These are phyloP conservation scores for Mesorhabditis belari DNA, from an alignment of 2,888 invertebrate species.

Conservation along the genomic window DNA sequence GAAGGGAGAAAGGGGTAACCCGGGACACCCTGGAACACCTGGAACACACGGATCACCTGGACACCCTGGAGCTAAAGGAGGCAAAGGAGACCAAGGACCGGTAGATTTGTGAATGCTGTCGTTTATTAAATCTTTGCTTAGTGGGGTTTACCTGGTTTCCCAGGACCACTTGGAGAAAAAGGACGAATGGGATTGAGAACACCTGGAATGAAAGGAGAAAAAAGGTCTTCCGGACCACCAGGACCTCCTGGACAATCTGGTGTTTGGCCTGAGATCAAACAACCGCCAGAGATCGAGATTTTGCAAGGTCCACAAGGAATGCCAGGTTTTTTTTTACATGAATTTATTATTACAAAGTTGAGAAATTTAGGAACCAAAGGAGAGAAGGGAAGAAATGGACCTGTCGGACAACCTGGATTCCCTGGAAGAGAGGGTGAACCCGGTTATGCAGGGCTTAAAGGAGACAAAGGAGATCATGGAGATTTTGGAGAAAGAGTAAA, in stretches of 20 bases:
- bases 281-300: slow-evolving; percentile 46
- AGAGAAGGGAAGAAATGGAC: slow-evolving; percentile 46
- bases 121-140: background rate
- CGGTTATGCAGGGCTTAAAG: slow-evolving; percentile 46
- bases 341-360: too few species aligned
- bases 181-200: slow-evolving; percentile 46
- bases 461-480: slow-evolving; percentile 39
- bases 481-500: slow-evolving; percentile 34
- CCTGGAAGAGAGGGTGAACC: slow-evolving; percentile 44
- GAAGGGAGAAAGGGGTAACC: slow-evolving; percentile 39
- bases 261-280: slow-evolving; percentile 39
- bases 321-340: too few species aligned
- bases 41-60: slow-evolving; percentile 53
- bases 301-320: slow-evolving; percentile 45
- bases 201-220: slow-evolving; percentile 49
- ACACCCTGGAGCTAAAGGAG: slow-evolving; percentile 37
- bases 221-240: slow-evolving; percentile 34
- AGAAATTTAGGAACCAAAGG: slow-evolving; percentile 33
- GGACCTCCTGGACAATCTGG: slow-evolving; percentile 47
- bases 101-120: background rate
- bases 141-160: slow-evolving; percentile 44
- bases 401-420: slow-evolving; percentile 40
- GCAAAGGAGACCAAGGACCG: slow-evolving; percentile 40
- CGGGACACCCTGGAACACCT: slow-evolving; percentile 20
- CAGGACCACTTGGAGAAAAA: slow-evolving; percentile 44